Evolutionary conservation across 2,113 vertebrate genomes (phyloP).

Genomic region (Mustela nigripes): DNA sequence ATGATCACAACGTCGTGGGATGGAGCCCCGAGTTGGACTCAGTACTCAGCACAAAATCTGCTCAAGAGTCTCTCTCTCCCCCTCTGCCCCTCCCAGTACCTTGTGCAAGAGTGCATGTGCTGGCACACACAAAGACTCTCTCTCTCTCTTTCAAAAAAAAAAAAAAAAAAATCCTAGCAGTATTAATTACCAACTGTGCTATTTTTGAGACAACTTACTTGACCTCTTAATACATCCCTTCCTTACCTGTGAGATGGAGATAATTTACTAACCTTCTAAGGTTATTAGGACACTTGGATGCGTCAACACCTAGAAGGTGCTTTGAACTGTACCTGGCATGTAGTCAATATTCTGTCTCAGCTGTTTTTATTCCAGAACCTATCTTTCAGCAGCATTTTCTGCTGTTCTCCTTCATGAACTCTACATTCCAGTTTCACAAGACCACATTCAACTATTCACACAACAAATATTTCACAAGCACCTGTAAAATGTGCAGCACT

Average conservation of each 20-base stretch:
- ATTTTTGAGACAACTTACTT: not conserved
- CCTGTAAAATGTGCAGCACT: not conserved
- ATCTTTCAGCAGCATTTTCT: not conserved
- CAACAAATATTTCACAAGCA: slow-evolving; percentile 1
- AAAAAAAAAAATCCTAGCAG: not conserved
- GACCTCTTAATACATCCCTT: not conserved
- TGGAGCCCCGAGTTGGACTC: not conserved
- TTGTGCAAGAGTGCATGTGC: too few species aligned
- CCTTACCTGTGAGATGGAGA: not conserved
- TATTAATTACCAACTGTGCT: not conserved
- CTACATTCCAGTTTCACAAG: not conserved
- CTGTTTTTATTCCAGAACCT: not conserved
- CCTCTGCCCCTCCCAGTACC: not conserved
- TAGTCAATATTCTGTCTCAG: not conserved
- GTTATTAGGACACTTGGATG: not conserved
- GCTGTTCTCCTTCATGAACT: not conserved
- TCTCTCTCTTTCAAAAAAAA: too few species aligned
- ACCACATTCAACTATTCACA: not conserved
- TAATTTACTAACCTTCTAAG: not conserved
- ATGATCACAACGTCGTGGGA: not conserved
- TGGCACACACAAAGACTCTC: too few species aligned
- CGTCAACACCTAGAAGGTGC: not conserved
- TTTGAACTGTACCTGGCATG: not conserved
- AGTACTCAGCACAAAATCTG: not conserved
- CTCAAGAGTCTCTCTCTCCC: not conserved